Base-by-base conservation (phyloP, 2,888 invertebrate genomes). In the Pollenia labialis region DNA sequence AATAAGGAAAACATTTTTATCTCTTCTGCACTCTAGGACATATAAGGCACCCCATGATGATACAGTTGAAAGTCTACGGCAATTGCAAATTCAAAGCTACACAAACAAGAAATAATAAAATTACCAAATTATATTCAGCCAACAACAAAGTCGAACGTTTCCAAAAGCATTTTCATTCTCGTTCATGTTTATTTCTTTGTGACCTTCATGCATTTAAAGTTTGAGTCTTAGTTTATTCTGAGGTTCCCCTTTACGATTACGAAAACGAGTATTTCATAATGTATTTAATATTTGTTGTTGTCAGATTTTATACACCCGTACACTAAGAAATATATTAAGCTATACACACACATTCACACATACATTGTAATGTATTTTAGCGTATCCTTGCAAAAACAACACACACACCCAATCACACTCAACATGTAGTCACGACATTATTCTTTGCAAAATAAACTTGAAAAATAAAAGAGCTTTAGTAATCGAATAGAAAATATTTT, bases 171-270 rank as follows among this genome's bases (percentile, higher is more conserved):
- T 32, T 32, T 42, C 14, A 58, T 32, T 58, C 48, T 76, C 64
- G 64, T 66, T 48, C 56, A 40, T 69, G 71, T 46, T 80, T 32
- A 56, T 71, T 77, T 77, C 40, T 56, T 50, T 77, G 79, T 80
- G 84, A 85, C 84, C 84, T 85, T 85, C 68, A 85, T 85, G 52
- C 66, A 74, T 68, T 80, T 85, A 71, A 82, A 82, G 54, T 76
- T 81, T 54, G 60, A 69, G 40, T 75, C 68, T 75, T 81, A 42
- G 12, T 68, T 60, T 60, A 18, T 68, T 69, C 52, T 23, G 23
- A 6, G 32, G 32, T 66, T 54, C 40, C 42, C 18, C 66, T 58
- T 60, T 32, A 71, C 71, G 56, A 74, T 54, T 74, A 42, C 46
- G 52, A 76, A 71, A 56, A 54, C 18, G 23, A 16, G 16, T 58